Conservation (phyloP, 2,113 vertebrate genomes). For the Strix aluco region DNA sequence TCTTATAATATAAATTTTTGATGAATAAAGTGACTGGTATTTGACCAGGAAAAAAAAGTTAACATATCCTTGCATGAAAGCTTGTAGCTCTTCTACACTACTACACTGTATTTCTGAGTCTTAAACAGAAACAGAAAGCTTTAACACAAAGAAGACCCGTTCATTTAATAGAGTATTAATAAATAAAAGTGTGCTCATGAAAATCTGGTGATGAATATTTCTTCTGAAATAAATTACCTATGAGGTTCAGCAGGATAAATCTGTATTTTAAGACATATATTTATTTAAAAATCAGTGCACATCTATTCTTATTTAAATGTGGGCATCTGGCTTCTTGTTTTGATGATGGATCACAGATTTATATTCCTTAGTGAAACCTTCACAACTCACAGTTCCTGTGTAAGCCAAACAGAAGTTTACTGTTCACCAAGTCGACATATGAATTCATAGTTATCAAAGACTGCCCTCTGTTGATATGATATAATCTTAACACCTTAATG, state of each 20-base stretch:
- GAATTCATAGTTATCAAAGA: constrained; percentile 8
- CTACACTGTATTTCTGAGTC: not conserved
- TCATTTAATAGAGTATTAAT: not conserved
- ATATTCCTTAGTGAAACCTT: not conserved
- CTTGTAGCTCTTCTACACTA: not conserved
- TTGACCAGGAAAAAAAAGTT: not conserved
- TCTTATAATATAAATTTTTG: not conserved
- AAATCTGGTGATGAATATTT: not conserved
- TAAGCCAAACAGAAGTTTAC: not conserved
- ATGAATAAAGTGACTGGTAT: not conserved
- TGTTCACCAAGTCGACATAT: not conserved
- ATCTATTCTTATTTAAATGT: not conserved
- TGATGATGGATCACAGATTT: not conserved
- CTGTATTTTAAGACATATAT: not conserved
- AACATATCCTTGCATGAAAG: not conserved
- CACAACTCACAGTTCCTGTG: not conserved
- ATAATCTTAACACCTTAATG: not conserved
- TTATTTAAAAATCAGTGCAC: not conserved
- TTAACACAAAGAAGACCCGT: not conserved
- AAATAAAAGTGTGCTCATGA: not conserved
- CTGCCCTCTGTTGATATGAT: constrained; percentile 54
- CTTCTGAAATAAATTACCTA: not conserved
- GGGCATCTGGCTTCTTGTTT: not conserved
- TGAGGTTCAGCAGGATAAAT: not conserved
- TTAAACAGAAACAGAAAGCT: not conserved